Base-by-base conservation (phyloP, 2,797 vertebrate genomes). In the Kryptopterus vitreolus region DNA sequence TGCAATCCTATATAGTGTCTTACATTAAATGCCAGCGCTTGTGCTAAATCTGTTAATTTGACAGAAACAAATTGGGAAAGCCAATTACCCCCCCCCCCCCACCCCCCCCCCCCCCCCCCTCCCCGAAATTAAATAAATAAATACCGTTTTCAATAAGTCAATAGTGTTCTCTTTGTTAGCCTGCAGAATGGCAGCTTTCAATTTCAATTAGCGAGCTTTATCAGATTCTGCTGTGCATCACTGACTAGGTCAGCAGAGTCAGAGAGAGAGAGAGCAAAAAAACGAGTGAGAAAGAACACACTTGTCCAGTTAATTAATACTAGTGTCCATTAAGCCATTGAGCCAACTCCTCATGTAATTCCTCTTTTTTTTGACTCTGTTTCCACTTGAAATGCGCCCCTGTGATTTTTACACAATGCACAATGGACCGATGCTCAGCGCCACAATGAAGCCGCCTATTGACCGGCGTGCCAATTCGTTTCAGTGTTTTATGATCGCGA, bases 381-480 rank as follows among this genome's bases (percentile, higher is more conserved):
- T 72, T 46, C 7, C 33, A 43, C 72, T 65, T 74, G 35, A 48
- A 62, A 53, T 72, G 58, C n/a, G 13, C 61, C n/a, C 43, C 55
- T 81, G 53, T 26, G 76, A 76, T 82, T 86, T 78, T 81, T 57
- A 52, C 26, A 63, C 73, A 76, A 75, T 61, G 26, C 48, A 76
- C 76, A 46, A 62, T 61, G 63, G 70, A 82, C 68, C 38, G 62
- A 61, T 73, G 69, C 48, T 33, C 55, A 58, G 57, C 76, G 63
- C 71, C 68, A 87, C 74, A 87, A 76, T 82, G 61, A 84, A 58
- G 69, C 48, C 59, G 43, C 52, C 61, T 82, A 84, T 87, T 83
- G 87, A 85, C 85, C 84, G 65, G 48, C 74, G 82, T 82, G 81
- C 85, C 78, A 79, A 20, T 85, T 85, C 83, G 77, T 78, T 82